Evolutionary conservation across 2,888 invertebrate genomes (phyloP), one percentile per base, ranked within the genome.

Genomic region (Xanthorhoe spadicearia): DNA sequence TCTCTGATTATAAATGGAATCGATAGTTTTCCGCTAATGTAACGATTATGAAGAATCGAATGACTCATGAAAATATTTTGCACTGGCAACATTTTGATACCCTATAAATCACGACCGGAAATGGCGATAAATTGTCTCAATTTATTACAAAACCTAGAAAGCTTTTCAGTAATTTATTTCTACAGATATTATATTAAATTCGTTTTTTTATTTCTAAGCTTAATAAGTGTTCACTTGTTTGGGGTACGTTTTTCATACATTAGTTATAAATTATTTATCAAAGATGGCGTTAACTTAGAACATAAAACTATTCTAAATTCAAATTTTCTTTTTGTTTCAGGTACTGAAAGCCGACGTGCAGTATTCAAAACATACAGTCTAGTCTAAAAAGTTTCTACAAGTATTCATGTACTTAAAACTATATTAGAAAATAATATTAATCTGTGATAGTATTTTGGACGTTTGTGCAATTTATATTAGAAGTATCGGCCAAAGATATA

Each of bases 381-480:
- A 90, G 92, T 92, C 92, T 79, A 72, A 84, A 80, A 83, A 90
- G 92, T 93, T 91, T 92, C 92, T 92, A 91, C 83, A 82, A 77
- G 72, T 75, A 86, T 85, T 90, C 70, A 61, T 78, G 90, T 91
- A 91, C 90, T 91, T 91, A 90, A 87, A 87, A 77, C 66, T 68
- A 82, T 78, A 70, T 57, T 71, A 46, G 52, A 66, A 78, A 78
- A 74, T 75, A 75, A 77, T 63, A 64, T 66, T 68, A 68, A 71
- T 68, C 75, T 76, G 75, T 76, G 75, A 75, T 75, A 76, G 65
- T 61, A 70, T 62, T 57, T 69, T 49, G 72, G 75, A 76, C 76
- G 75, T 73, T 73, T 76, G 86, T 87, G 88, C 86, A 88, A 88
- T 87, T 84, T 81, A 72, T 73, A 64, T 10, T 43, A 53, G 8